Evolutionary conservation across 2,888 invertebrate genomes (phyloP), one percentile per base, ranked within the genome.

Genomic region (Zaprionus obscuricornis): DNA sequence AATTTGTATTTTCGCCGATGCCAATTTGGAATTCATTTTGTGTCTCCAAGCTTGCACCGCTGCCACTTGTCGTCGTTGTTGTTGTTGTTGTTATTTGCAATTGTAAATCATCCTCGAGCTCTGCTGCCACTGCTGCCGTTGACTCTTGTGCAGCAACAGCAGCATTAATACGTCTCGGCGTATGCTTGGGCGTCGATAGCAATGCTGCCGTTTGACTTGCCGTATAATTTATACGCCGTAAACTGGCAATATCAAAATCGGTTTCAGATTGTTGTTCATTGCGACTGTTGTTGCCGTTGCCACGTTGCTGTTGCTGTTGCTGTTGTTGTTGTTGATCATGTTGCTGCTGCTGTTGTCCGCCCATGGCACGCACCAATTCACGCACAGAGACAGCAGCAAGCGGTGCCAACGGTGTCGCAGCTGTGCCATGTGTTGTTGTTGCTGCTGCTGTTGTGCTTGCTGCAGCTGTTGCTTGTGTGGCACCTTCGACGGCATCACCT

Each of bases 281-380:
- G 89, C 81, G 94, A 14, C 31, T 69, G 22, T 94, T n/a, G n/a
- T n/a, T 96, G 1, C 95, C 96, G 90, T 96, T 96, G n/a, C 94
- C 93, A 39, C 94, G 91, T 0, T 10, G 47, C n/a, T n/a, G n/a
- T n/a, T n/a, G n/a, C 17, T 24, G 34, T 16, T 26, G 10, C 11
- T 10, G 24, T 56, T 93, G 93, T 87, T 20, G 42, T 17, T 3
- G n/a, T 14, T 27, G 39, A 1, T 4, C 10, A 1, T 13, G 31
- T 31, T 7, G 5, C 2, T 45, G 7, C 8, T 52, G 49, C 2
- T 95, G 95, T 52, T 89, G 90, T 0, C 87, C 89, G 0, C 94
- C 94, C 86, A 95, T 93, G 0, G 93, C 94, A 79, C 94, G 93
- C 2, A 95, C 94, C 46, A 95, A 89, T 68, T 95, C 95, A 65